Evolutionary conservation across 2,888 invertebrate genomes (phyloP).

Genomic region (Archaeoteleia sp.): DNA sequence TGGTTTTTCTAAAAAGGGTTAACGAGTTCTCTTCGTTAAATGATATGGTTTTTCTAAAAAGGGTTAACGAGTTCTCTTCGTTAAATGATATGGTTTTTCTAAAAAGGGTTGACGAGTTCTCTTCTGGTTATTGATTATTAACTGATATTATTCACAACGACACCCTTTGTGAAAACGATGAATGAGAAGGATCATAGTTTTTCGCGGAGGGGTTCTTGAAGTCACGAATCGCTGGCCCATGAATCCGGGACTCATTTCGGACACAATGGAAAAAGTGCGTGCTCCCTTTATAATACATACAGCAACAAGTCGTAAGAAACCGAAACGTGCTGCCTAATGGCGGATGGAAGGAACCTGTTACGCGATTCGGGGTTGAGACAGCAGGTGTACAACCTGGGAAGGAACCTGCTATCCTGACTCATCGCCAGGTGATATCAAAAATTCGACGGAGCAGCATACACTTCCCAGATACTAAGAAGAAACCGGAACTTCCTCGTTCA

Average conservation of each 20-base stretch:
- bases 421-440: constrained; percentile 68
- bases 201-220: constrained; percentile 56
- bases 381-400: constrained; percentile 67
- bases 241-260: constrained; percentile 68
- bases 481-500: too few relatives aligned
- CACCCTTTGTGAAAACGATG: too few relatives aligned
- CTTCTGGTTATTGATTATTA: too few relatives aligned
- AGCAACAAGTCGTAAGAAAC: constrained; percentile 7
- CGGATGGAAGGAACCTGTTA: constrained; percentile 59
- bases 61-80: too few relatives aligned
- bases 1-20: too few relatives aligned
- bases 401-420: constrained; percentile 66
- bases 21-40: too few relatives aligned
- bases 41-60: too few relatives aligned
- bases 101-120: too few relatives aligned
- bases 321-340: constrained; percentile 26
- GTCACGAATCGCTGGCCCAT: constrained; percentile 69
- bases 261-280: constrained; percentile 58
- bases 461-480: constrained; percentile 44
- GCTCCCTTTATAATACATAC: constrained; percentile 15
- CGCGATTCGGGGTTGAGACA: constrained; percentile 58
- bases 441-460: constrained; percentile 19
- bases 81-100: too few relatives aligned
- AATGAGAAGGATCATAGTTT: not conserved
- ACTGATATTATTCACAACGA: too few relatives aligned